Evolutionary conservation across 2,888 invertebrate species (phyloP), one percentile per base, ranked within the genome.

Genomic region (Papilio protenor): DNA sequence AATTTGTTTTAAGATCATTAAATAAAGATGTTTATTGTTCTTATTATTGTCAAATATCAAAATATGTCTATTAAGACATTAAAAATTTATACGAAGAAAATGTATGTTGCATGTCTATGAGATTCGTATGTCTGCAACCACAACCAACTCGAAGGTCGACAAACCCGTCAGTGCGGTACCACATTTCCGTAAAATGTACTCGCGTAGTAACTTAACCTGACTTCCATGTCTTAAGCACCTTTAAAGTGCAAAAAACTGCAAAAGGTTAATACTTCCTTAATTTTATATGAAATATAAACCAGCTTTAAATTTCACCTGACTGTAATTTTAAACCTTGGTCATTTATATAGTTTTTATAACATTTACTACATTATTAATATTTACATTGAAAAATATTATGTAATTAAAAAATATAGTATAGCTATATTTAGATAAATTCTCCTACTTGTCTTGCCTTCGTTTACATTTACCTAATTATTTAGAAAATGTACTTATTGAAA

Each of bases 111-210:
- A 72, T 52, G 45, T 79, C 77, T 49, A 40, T 61, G 16, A 75
- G 64, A 74, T 4, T 72, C 52, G n/a, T 18, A 45, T 45, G 12
- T 79, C 80, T 80, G n/a, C 70, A 75, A 49, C 69, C 55, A 75
- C 77, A 75, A 59, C 77, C 79, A 72, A 76, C 79, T 77, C 80
- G 84, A 84, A 84, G 85, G 84, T 85, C 85, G 83, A 82, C 83
- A 84, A 85, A 85, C 85, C 77, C 83, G 84, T 81, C 82, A 75
- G 79, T 81, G 81, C 79, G 81, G 82, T 77, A 80, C 79, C 79
- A 81, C 82, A 81, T 84, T 85, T 85, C 85, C 85, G 85, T 83
- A 83, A 80, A 77, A 79, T 78, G 81, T 77, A 80, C 80, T 80
- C 77, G 55, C 23, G 47, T 69, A 78, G 66, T 69, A 69, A 69